These are phyloP conservation scores for Scaptomyza polygonia DNA, from an alignment of 2,888 invertebrate species.

Conservation along the genomic window DNA sequence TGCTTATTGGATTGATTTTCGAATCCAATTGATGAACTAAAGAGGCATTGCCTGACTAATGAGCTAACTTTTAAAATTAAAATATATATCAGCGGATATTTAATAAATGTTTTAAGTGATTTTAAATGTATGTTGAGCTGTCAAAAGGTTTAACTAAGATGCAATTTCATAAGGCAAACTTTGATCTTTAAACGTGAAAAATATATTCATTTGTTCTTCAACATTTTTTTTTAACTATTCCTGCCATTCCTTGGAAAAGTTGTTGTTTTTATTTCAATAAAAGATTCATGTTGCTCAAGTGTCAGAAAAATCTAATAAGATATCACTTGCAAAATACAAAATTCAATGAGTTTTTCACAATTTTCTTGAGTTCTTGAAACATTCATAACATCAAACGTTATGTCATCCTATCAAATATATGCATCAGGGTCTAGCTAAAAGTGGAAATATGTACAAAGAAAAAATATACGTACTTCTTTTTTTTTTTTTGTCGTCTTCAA, in stretches of 20 bases:
- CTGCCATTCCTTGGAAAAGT: neutral
- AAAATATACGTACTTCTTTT: constrained; percentile 1
- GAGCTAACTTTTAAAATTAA: too few relatives aligned
- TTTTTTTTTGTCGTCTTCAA: constrained; percentile 26
- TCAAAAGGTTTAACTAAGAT: too few relatives aligned
- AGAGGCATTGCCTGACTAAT: too few relatives aligned
- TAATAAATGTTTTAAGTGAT: too few relatives aligned
- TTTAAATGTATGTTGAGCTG: too few relatives aligned
- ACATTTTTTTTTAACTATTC: too few relatives aligned
- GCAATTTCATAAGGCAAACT: too few relatives aligned
- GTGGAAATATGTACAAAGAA: constrained; percentile 8
- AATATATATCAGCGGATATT: too few relatives aligned
- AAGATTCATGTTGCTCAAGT: too few relatives aligned
- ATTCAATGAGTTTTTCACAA: neutral
- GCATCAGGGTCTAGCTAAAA: constrained; percentile 25
- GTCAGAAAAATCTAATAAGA: neutral
- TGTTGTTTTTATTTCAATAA: neutral
- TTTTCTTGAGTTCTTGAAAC: too few relatives aligned
- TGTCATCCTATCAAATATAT: constrained; percentile 31
- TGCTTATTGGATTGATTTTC: constrained; percentile 25
- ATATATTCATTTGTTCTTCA: too few relatives aligned
- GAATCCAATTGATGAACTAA: constrained; percentile 4
- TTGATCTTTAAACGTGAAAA: too few relatives aligned
- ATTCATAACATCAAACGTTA: constrained; percentile 16
- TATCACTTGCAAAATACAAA: neutral